Base-by-base conservation (phyloP, 2,797 vertebrate genomes). In the Mus caroli region DNA sequence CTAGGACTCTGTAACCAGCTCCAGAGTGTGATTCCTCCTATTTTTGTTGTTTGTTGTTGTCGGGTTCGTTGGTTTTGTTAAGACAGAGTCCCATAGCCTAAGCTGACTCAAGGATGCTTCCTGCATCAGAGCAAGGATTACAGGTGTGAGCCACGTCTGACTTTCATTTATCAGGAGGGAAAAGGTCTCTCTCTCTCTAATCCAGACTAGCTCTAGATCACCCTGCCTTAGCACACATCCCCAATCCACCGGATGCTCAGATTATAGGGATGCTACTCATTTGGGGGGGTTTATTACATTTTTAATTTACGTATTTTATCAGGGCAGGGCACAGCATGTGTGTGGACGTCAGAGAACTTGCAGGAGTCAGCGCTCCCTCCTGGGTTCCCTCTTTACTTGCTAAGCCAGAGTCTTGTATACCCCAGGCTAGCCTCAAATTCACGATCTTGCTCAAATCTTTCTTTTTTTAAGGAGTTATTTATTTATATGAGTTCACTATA, bases 331-430 rank as follows among this genome's bases (percentile, higher is more conserved):
- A 64, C 82, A 12, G 26, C 15, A 34, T 10, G 3, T 46, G 10
- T 46, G 28, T 13, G 28, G 8, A 15, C 6, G 26, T 64, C 37
- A 50, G 43, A 24, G 62, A 69, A n/a, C 20, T 2, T 52, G 43
- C 20, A 43, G 46, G 46, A n/a, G 6, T 52, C 12, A 0, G 12
- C 1, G 1, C 43, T 26, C 19, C n/a, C 43, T 9, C 2, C 3
- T 37, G 46, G 83, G 20, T 6, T 5, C 6, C 12, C 5, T 5
- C 22, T 56, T 43, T 28, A 40, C n/a, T 37, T 19, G 34, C 34
- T 40, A 64, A 69, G 46, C 46, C 64, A 54, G 20, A 34, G 83
- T n/a, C 43, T 52, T 43, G 24, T 24, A 13, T n/a, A 56, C 28
- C 50, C 50, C 86, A 88, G 86, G 24, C 37, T 88, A 17, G 11